phyloP scores from a whole-genome alignment of 2,888 invertebrate genomes.

The Leucoptera coffeella region DNA sequence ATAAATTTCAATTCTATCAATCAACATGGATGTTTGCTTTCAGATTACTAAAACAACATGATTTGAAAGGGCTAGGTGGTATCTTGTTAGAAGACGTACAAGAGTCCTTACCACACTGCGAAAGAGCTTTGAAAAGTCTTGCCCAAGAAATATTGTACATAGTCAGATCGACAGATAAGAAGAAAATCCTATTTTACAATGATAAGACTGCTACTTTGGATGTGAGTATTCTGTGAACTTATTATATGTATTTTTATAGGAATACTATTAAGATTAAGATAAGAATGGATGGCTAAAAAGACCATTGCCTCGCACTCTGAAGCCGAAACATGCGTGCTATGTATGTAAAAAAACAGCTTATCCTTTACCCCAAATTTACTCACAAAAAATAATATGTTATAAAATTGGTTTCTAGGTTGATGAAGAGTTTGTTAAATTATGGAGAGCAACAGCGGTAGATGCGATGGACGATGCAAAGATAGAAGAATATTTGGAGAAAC shows the following conservation, averaged over 20 bases:
- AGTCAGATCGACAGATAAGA: slow-evolving; percentile 83
- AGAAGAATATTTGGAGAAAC: slow-evolving; percentile 95
- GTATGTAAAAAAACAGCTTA: too few species aligned
- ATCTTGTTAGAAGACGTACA: slow-evolving; percentile 91
- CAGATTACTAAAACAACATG: slow-evolving; percentile 84
- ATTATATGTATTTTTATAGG: too few species aligned
- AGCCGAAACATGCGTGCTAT: too few species aligned
- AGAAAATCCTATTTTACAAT: slow-evolving; percentile 92
- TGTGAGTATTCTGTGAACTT: slow-evolving; percentile 19
- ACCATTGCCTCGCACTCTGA: too few species aligned
- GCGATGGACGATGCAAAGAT: slow-evolving; percentile 98
- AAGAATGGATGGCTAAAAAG: too few species aligned
- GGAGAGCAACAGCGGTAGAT: slow-evolving; percentile 94
- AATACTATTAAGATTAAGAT: too few species aligned
- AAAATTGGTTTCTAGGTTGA: slow-evolving; percentile 68
- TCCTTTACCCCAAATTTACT: too few species aligned
- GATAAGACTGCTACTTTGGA: slow-evolving; percentile 79
- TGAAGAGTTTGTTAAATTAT: slow-evolving; percentile 93
- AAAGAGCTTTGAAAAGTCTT: slow-evolving; percentile 74
- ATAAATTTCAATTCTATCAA: too few species aligned
- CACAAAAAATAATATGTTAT: too few species aligned
- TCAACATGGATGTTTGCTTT: too few species aligned
- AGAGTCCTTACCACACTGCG: slow-evolving; percentile 92
- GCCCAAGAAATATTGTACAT: slow-evolving; percentile 77
- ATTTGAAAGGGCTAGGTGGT: slow-evolving; percentile 91